Conservation (phyloP, 2,888 invertebrate species). For the Stenichneumon culpator region DNA sequence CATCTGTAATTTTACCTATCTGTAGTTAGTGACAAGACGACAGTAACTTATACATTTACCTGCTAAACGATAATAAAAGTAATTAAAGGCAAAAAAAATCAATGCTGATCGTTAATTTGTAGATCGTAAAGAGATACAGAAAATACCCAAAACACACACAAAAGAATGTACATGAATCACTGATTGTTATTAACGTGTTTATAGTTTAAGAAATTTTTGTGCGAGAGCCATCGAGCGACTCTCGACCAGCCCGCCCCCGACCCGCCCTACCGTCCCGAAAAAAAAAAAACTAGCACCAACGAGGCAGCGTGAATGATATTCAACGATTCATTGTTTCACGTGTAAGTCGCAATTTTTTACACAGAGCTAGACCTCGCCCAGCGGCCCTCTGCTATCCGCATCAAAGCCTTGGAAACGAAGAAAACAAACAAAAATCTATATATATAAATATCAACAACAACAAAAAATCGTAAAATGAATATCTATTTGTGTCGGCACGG, state of each 20-base stretch:
- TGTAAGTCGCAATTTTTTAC: slow-evolving; percentile 52
- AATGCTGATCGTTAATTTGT: slow-evolving; percentile 62
- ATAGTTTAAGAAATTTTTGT: slow-evolving; percentile 40
- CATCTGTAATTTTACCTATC: slow-evolving; percentile 82
- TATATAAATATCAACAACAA: not conserved
- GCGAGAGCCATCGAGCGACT: slow-evolving; percentile 8
- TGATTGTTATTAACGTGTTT: slow-evolving; percentile 39
- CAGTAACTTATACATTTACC: slow-evolving; percentile 82
- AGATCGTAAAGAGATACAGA: slow-evolving; percentile 49
- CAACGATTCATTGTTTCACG: slow-evolving; percentile 49
- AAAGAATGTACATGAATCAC: slow-evolving; percentile 1
- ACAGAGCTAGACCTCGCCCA: slow-evolving; percentile 28
- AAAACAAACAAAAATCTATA: not conserved
- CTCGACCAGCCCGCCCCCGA: not conserved
- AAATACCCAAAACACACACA: slow-evolving; percentile 37
- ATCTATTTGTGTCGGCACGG: slow-evolving; percentile 45
- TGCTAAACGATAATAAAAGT: slow-evolving; percentile 80
- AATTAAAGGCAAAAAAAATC: slow-evolving; percentile 74
- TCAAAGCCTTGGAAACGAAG: slow-evolving; percentile 35
- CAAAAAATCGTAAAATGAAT: slow-evolving; percentile 12
- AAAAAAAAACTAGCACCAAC: slow-evolving; percentile 21
- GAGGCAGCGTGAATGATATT: slow-evolving; percentile 46
- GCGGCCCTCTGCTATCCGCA: slow-evolving; percentile 21
- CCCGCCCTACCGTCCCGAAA: not conserved
- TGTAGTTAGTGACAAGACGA: slow-evolving; percentile 82